Conservation (phyloP, 2,113 vertebrate species). For the Phylloscopus trochiloides region DNA sequence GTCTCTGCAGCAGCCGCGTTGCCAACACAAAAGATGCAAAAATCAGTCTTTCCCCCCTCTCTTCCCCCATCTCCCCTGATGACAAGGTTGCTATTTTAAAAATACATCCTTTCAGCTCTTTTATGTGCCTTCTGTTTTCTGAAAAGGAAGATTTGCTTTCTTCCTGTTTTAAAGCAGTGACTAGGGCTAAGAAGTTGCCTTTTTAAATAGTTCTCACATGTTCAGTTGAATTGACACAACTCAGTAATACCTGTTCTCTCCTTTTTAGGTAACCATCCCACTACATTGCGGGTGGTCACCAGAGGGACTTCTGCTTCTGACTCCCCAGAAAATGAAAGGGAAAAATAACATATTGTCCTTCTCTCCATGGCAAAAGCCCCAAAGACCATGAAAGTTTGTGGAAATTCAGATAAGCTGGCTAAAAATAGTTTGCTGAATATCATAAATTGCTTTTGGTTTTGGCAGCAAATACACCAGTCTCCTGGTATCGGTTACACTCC, state of each 20-base stretch:
- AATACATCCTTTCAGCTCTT: background rate
- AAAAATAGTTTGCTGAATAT: slow-evolving; percentile 25
- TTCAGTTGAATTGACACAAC: background rate
- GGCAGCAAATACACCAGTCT: background rate
- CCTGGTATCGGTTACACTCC: background rate
- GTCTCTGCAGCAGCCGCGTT: background rate
- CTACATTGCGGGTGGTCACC: background rate
- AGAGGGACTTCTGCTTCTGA: background rate
- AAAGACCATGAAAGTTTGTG: background rate
- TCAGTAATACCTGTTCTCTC: background rate
- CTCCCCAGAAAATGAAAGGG: background rate
- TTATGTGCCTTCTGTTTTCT: background rate
- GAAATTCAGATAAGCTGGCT: background rate
- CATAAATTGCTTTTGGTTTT: slow-evolving; percentile 20
- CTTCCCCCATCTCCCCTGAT: background rate
- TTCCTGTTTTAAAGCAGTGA: background rate
- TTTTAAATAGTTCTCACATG: background rate
- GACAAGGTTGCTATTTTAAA: background rate
- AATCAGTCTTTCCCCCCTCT: background rate
- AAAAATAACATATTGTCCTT: background rate
- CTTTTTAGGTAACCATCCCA: background rate
- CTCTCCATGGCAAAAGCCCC: background rate
- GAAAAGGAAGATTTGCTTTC: background rate
- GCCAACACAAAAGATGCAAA: background rate
- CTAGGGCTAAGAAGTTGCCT: background rate